These are phyloP conservation scores for Chymomyza procnemis DNA, from an alignment of 2,888 invertebrate genomes.

Conservation along the genomic window DNA sequence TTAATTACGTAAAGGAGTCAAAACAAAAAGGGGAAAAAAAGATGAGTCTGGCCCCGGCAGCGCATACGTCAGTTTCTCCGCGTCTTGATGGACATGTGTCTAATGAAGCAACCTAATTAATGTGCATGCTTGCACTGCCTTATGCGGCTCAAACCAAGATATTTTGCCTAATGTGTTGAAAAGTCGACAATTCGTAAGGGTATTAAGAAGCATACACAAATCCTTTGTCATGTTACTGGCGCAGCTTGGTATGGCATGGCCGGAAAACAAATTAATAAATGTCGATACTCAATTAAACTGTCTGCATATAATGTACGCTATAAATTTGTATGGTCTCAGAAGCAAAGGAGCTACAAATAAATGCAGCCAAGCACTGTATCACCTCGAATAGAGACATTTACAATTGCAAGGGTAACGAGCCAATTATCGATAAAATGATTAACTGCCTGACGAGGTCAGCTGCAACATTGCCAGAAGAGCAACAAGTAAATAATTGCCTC, in stretches of 20 bases:
- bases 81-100: slow-evolving; percentile 67
- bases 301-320: slow-evolving; percentile 60
- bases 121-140: slow-evolving; percentile 34
- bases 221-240: background rate
- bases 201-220: background rate
- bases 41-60: slow-evolving; percentile 49
- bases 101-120: slow-evolving; percentile 73
- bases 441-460: slow-evolving; percentile 33
- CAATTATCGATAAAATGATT: slow-evolving; percentile 64
- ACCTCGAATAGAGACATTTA: slow-evolving; percentile 57
- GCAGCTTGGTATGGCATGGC: slow-evolving; percentile 9
- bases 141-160: slow-evolving; percentile 1
- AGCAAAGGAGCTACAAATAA: background rate
- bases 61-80: background rate
- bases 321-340: slow-evolving; percentile 47
- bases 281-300: slow-evolving; percentile 73
- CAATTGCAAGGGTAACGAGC: slow-evolving; percentile 27
- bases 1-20: slow-evolving; percentile 67
- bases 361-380: background rate
- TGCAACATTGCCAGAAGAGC: background rate
- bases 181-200: slow-evolving; percentile 25
- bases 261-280: slow-evolving; percentile 62
- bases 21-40: slow-evolving; percentile 53
- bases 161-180: slow-evolving; percentile 65
- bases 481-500: background rate